Evolutionary conservation across 2,888 invertebrate genomes (phyloP), one percentile per base, ranked within the genome.

Genomic region (Lymantria dispar): DNA sequence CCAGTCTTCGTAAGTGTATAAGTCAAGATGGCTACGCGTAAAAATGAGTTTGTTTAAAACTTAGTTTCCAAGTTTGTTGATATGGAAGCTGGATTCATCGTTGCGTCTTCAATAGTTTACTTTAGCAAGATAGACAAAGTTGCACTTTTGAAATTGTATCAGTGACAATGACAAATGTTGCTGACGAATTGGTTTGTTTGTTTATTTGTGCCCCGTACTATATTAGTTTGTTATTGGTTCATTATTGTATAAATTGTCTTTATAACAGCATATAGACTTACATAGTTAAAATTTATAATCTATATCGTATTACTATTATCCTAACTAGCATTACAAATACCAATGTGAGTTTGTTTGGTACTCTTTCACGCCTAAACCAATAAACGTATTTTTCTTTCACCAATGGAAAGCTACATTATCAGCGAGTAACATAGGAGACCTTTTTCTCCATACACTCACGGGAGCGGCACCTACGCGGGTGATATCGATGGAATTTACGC

Each of bases 41-140:
- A 68, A 76, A 78, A 80, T 78, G 74, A 78, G 68, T 75, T 75
- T 65, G 70, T 66, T 64, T 64, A 54, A 76, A 82, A 80, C 72
- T 77, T 72, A 68, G 70, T 76, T 77, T 68, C 58, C 56, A 81
- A 87, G 78, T 87, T 83, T 77, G 78, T 76, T 76, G 77, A 81
- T 78, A 80, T 73, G 68, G 62, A 57, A 68, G 70, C 72, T 70
- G 72, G 75, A 84, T 85, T 81, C 83, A 83, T 80, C 60, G 76
- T 63, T 79, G 74, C 73, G 72, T 72, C 76, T 72, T 68, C 65
- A 78, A 74, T 72, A 80, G 75, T 82, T 80, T 71, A 75, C 73
- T 76, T 74, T 71, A 74, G 70, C 68, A 60, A 65, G 64, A 71
- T 67, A 72, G 73, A 85, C 86, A 80, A 87, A 87, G 85, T 88